Percentiles rank a stretch among this genome's conserved stretches.
Evolutionary conservation across 2,797 vertebrate species (phyloP).

Genomic region (Fistularia tabacaria): DNA sequence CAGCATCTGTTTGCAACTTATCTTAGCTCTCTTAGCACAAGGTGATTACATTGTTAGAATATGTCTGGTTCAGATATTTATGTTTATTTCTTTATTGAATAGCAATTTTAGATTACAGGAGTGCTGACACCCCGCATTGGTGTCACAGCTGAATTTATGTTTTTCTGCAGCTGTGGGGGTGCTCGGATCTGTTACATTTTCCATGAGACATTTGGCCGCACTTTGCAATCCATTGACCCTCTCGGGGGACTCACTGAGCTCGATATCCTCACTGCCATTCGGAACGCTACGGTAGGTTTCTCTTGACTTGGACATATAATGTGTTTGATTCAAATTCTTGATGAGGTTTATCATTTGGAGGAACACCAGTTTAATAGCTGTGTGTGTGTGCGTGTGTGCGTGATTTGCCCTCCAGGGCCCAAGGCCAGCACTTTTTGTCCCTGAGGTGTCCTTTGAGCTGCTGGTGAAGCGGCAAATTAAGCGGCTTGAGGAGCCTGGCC

Average conservation of each 20-base stretch:
- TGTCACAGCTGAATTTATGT: slow-evolving; percentile 40
- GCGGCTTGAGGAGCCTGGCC: slow-evolving; percentile 80
- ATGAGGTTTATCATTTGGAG: no score
- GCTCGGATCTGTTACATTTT: slow-evolving; percentile 86
- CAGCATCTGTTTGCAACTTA: slow-evolving; percentile 31
- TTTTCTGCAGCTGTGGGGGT: slow-evolving; percentile 75
- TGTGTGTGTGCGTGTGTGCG: slow-evolving; percentile 1
- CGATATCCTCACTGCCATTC: slow-evolving; percentile 81
- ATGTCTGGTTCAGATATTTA: slow-evolving; percentile 50
- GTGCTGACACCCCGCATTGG: slow-evolving; percentile 21
- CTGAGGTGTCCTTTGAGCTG: slow-evolving; percentile 82
- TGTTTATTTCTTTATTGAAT: slow-evolving; percentile 54
- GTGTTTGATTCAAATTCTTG: neutral
- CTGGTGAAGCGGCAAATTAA: slow-evolving; percentile 84
- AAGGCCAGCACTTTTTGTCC: slow-evolving; percentile 79
- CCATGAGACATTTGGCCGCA: slow-evolving; percentile 84
- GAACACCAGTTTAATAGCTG: no score
- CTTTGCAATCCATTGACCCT: slow-evolving; percentile 82
- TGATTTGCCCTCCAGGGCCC: slow-evolving; percentile 70
- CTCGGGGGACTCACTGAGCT: slow-evolving; percentile 77
- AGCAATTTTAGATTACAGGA: slow-evolving; percentile 30
- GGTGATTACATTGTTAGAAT: slow-evolving; percentile 46
- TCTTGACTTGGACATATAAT: slow-evolving; percentile 4
- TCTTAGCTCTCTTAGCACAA: slow-evolving; percentile 15
- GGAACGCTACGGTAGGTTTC: slow-evolving; percentile 74